These are phyloP conservation scores for Rattus norvegicus DNA, from an alignment of 2,113 vertebrate genomes.

Conservation along the genomic window GRCr8 NC_086022.1:107174001-107174500, in stretches of 20 bases:
- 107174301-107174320: neutral
- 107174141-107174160: neutral
- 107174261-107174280: neutral
- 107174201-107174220: neutral
- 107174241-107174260: neutral
- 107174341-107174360: neutral
- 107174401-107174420: neutral
- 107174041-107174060: neutral
- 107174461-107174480: neutral
- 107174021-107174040: neutral
- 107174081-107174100: neutral
- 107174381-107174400: neutral
- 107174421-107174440: neutral
- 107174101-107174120: neutral
- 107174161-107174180: neutral
- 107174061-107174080: neutral
- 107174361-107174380: neutral
- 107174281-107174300: neutral
- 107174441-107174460: neutral
- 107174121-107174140: neutral
- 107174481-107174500: neutral
- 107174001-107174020: neutral
- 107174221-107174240: neutral
- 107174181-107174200: neutral
- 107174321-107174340: rapidly evolving